A percentile compares a stretch with the other conserved stretches of the same genome.
Evolutionary conservation across 2,797 vertebrate species (phyloP).

Genomic region (Darevskia nairensis): DNA sequence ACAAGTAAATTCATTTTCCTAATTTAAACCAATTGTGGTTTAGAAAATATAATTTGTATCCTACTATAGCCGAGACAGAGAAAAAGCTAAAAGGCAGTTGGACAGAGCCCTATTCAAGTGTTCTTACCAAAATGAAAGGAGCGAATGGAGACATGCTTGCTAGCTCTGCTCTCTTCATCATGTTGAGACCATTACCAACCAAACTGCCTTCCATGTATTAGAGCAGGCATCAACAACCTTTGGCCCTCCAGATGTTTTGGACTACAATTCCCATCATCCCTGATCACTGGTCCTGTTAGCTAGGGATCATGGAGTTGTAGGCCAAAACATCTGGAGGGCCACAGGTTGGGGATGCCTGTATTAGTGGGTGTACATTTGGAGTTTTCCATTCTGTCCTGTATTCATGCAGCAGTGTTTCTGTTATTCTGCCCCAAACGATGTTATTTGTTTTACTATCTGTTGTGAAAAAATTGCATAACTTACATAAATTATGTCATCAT

Average conservation of each 20-base stretch:
- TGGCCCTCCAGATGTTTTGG: too few relatives aligned
- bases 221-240: too few relatives aligned
- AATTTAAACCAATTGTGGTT: background rate
- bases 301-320: too few relatives aligned
- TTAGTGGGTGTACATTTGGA: background rate
- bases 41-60: conserved; percentile 11
- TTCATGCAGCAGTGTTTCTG: too few relatives aligned
- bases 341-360: too few relatives aligned
- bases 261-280: too few relatives aligned
- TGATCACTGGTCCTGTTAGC: too few relatives aligned
- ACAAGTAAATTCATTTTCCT: background rate
- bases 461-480: too few relatives aligned
- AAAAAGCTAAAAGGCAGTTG: background rate
- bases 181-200: background rate
- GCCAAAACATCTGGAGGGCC: background rate
- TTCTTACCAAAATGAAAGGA: background rate
- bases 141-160: background rate
- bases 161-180: background rate
- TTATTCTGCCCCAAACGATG: too few relatives aligned
- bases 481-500: too few relatives aligned
- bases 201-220: background rate
- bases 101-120: background rate
- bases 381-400: too few relatives aligned
- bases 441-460: too few relatives aligned
- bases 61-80: background rate